Evolutionary conservation across 2,888 invertebrate species (phyloP), one percentile per base, ranked within the genome.

Genomic region (Drosophila subquinaria): DNA sequence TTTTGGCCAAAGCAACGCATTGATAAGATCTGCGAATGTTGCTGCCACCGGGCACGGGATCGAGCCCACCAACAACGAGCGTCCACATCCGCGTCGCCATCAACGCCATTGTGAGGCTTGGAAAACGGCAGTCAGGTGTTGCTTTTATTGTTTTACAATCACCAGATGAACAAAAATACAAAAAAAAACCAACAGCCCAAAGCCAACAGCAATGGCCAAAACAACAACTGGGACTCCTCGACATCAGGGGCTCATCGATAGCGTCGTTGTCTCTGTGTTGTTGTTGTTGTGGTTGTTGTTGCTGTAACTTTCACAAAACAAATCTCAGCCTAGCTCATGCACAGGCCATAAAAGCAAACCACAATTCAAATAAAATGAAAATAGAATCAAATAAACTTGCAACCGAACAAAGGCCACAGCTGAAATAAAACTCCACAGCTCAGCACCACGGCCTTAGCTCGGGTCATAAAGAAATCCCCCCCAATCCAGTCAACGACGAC

Each of bases 131-230:
- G 88, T 86, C 86, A 86, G 88, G 86, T 88, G 87, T 86, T 86
- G 88, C 87, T 86, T 86, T 88, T 88, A 88, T 86, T 86, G 86
- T 86, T 87, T 86, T 84, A 87, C 89, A 88, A 86, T 86, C 86
- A 88, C 85, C 84, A 76, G 55, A 64, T 65, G 30, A 35, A 61
- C 36, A 38, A 45, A 47, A 20, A 33, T 57, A 11, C 45, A 59
- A 38, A 53, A 35, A 27, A 47, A 9, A 47, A 64, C 59, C 57
- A 57, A 60, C 33, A 59, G 60, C 64, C 57, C 53, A 69, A 33
- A 30, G 23, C 67, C 36, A 52, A 52, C 20, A 43, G 10, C 47
- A 27, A 11, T 23, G 51, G 30, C 36, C 27, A 27, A 27, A 27
- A 27, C 27, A 5, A 27, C 27, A 50, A 38, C 43, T 57, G 53